Percentiles rank a stretch among this genome's conserved stretches.
Conservation (phyloP, 1,140 invertebrate species). For the Ips typographus region DNA sequence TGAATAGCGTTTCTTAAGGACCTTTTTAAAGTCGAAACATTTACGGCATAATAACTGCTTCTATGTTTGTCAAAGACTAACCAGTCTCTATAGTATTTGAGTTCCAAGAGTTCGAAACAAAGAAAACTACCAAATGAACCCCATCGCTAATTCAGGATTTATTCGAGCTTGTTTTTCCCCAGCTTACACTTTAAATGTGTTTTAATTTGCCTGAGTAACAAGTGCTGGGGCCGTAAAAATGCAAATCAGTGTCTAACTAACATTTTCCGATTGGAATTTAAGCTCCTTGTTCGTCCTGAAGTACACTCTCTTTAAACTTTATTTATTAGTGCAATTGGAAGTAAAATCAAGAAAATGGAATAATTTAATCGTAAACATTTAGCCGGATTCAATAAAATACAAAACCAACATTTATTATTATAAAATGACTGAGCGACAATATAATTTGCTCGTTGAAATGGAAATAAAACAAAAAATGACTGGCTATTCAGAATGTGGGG, state of each 20-base stretch:
- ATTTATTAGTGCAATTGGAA: too few relatives aligned
- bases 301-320: background rate
- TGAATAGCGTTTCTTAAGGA: conserved; percentile 5
- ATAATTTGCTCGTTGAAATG: background rate
- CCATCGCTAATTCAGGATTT: conserved; percentile 25
- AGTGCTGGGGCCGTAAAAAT: conserved; percentile 28
- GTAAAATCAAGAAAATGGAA: too few relatives aligned
- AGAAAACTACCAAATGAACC: conserved; percentile 2
- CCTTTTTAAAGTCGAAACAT: conserved; percentile 5
- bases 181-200: conserved; percentile 30
- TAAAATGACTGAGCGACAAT: background rate
- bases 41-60: background rate
- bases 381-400: too few relatives aligned
- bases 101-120: background rate
- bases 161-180: conserved; percentile 19
- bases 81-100: background rate
- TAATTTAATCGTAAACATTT: too few relatives aligned
- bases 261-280: conserved; percentile 27
- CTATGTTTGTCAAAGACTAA: background rate
- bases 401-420: too few relatives aligned
- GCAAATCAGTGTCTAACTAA: conserved; percentile 17
- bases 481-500: conserved; percentile 7
- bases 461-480: conserved; percentile 3
- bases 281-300: background rate
- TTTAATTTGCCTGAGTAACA: conserved; percentile 27